These are phyloP conservation scores for Drosophila pseudoobscura DNA, from an alignment of 1,140 invertebrate species.

Conservation along the genomic window DNA sequence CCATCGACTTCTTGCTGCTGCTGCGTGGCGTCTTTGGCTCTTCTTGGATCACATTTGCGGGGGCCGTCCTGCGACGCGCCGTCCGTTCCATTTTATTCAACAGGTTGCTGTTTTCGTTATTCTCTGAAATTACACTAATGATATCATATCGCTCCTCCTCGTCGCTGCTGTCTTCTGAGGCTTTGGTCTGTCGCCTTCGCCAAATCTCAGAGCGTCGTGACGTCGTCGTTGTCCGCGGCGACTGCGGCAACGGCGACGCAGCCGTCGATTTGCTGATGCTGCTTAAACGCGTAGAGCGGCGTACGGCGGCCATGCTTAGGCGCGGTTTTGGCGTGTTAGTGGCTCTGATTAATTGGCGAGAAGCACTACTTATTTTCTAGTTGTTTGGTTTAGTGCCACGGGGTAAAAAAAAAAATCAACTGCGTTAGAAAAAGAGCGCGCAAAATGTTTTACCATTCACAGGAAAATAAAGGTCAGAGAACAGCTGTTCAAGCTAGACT, in stretches of 20 bases:
- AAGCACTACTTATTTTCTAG: slow-evolving; percentile 17
- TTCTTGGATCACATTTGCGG: slow-evolving; percentile 19
- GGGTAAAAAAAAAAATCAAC: background rate
- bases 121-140: slow-evolving; percentile 67
- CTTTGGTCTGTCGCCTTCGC: slow-evolving; percentile 57
- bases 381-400: slow-evolving; percentile 12
- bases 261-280: slow-evolving; percentile 61
- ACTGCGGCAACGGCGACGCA: slow-evolving; percentile 42
- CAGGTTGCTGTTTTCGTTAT: slow-evolving; percentile 75
- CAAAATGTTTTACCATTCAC: slow-evolving; percentile 39
- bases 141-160: slow-evolving; percentile 58
- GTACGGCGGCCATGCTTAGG: slow-evolving; percentile 60
- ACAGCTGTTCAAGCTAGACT: slow-evolving; percentile 40
- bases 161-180: slow-evolving; percentile 51
- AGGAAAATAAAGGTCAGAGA: slow-evolving; percentile 7
- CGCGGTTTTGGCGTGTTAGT: background rate
- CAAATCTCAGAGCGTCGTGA: slow-evolving; percentile 69
- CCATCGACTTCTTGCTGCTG: slow-evolving; percentile 28
- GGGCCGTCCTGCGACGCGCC: slow-evolving; percentile 22
- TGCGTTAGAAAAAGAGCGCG: slow-evolving; percentile 25
- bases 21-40: slow-evolving; percentile 75
- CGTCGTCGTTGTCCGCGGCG: slow-evolving; percentile 40
- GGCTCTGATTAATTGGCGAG: background rate
- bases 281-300: slow-evolving; percentile 75
- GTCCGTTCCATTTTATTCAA: slow-evolving; percentile 74